Percentiles rank a stretch among this genome's conserved stretches.
Conservation (phyloP, 2,797 vertebrate genomes). For the Nothura maculosa region DNA sequence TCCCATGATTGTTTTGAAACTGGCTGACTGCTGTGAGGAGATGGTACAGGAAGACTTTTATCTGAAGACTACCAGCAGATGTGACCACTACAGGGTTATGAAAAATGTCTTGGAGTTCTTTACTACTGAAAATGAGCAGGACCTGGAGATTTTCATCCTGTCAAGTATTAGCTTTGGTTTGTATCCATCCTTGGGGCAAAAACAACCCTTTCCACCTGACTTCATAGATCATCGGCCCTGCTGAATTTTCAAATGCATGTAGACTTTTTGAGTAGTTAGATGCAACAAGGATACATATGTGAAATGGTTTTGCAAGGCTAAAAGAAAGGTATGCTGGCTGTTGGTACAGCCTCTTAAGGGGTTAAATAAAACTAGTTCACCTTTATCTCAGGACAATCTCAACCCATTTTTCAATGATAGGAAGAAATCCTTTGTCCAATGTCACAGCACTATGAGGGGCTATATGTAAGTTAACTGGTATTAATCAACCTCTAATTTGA, state of each 20-base stretch:
- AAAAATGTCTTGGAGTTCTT: fast-evolving
- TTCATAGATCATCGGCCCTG: not conserved
- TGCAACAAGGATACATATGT: not conserved
- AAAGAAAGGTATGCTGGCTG: not conserved
- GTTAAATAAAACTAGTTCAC: not conserved
- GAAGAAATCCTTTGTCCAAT: not conserved
- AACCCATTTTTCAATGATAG: not conserved
- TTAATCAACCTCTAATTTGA: conserved; percentile 10
- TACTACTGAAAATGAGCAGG: not conserved
- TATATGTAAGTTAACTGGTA: not conserved
- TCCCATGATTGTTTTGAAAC: not conserved
- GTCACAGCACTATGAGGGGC: not conserved
- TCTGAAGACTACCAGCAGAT: not conserved
- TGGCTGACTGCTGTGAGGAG: not conserved
- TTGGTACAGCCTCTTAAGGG: not conserved
- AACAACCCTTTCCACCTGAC: not conserved
- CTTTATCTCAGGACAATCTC: not conserved
- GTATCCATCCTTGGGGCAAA: not conserved
- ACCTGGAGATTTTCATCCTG: not conserved
- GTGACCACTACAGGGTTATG: fast-evolving
- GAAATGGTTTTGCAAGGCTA: not conserved
- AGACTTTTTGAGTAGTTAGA: not conserved
- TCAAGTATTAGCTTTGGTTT: not conserved
- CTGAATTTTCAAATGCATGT: not conserved
- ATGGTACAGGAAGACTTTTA: not conserved